Conservation (phyloP, 2,888 invertebrate species). For the Tetrapedia diversipes region DNA sequence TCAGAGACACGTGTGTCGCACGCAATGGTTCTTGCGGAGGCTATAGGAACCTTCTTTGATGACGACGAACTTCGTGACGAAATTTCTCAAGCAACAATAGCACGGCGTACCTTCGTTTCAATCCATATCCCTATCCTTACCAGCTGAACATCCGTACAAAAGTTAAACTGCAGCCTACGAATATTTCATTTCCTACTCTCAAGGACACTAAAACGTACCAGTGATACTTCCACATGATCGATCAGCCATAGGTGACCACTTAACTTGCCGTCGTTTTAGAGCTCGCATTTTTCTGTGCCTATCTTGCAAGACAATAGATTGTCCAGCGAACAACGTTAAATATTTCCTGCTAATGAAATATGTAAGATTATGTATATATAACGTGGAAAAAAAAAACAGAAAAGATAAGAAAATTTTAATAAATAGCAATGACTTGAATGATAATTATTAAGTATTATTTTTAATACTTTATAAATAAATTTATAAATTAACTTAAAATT, state of each 20-base stretch:
- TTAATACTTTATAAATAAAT: too few relatives aligned
- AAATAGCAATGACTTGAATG: too few relatives aligned
- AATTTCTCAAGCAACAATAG: slow-evolving; percentile 25
- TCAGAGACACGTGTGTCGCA: slow-evolving; percentile 30
- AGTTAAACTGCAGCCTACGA: slow-evolving; percentile 59
- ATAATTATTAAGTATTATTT: too few relatives aligned
- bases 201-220: slow-evolving; percentile 66
- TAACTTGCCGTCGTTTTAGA: slow-evolving; percentile 9
- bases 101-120: slow-evolving; percentile 2
- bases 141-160: slow-evolving; percentile 59
- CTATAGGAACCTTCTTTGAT: slow-evolving; percentile 36
- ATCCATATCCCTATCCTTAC: slow-evolving; percentile 31
- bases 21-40: slow-evolving; percentile 23
- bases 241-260: slow-evolving; percentile 51
- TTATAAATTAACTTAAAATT: too few relatives aligned
- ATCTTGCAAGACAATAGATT: too few relatives aligned
- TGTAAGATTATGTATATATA: too few relatives aligned
- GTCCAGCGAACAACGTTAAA: background rate
- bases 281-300: slow-evolving; percentile 13
- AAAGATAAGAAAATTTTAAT: too few relatives aligned
- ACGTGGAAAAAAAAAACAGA: too few relatives aligned
- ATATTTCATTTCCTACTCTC: slow-evolving; percentile 72
- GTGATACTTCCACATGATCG: slow-evolving; percentile 69
- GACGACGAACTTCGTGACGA: slow-evolving; percentile 36
- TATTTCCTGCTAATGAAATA: background rate